phyloP scores from a whole-genome alignment of 2,888 invertebrate genomes.

The Lypha dubia region DNA sequence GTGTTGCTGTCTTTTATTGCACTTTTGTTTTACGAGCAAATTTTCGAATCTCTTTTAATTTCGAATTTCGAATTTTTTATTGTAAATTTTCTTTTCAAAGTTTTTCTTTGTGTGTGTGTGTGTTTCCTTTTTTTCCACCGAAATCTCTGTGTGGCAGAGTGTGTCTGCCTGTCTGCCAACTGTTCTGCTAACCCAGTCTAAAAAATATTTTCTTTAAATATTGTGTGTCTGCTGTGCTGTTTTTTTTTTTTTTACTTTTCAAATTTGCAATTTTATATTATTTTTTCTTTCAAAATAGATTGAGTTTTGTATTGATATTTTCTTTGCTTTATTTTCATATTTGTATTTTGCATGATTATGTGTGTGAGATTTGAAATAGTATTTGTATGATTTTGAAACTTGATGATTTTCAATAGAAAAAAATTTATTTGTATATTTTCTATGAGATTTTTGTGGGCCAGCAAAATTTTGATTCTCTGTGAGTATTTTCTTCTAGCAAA shows the following conservation, averaged over 20 bases:
- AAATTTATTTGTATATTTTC: slow-evolving; percentile 21
- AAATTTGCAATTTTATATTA: slow-evolving; percentile 63
- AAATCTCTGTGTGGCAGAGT: neutral
- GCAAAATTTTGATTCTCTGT: neutral
- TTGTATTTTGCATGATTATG: slow-evolving; percentile 33
- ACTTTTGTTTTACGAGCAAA: neutral
- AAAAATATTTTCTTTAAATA: slow-evolving; percentile 16
- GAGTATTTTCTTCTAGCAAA: slow-evolving; percentile 4
- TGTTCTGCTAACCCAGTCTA: slow-evolving; percentile 71
- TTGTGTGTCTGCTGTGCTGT: neutral
- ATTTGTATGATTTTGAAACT: slow-evolving; percentile 67
- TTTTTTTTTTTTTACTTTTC: slow-evolving; percentile 37
- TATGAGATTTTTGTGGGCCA: slow-evolving; percentile 42
- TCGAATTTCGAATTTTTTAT: slow-evolving; percentile 40
- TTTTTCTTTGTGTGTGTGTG: neutral
- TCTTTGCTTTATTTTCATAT: slow-evolving; percentile 13
- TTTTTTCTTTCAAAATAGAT: slow-evolving; percentile 24
- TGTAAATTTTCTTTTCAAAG: neutral
- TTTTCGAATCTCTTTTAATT: slow-evolving; percentile 19
- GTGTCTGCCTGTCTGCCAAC: slow-evolving; percentile 36
- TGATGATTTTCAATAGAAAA: slow-evolving; percentile 66
- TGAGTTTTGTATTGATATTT: slow-evolving; percentile 26
- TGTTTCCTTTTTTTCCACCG: neutral
- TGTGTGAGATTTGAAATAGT: slow-evolving; percentile 8
- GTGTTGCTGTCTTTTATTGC: neutral